Conservation (phyloP, 2,888 invertebrate genomes). For the Anthophora plumipes region DNA sequence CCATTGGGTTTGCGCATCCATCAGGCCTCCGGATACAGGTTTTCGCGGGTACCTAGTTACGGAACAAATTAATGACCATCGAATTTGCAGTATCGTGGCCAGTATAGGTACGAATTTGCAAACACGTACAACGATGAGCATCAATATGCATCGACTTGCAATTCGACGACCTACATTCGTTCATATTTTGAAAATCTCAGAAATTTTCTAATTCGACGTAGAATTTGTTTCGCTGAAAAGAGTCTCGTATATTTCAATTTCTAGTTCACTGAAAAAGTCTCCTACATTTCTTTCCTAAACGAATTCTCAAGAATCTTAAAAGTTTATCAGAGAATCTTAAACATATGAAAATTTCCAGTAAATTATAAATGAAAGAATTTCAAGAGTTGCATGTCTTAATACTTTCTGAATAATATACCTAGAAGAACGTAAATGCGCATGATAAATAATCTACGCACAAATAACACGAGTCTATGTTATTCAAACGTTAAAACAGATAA, state of each 20-base stretch:
- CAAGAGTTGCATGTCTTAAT: no score
- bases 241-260: not conserved
- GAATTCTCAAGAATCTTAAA: no score
- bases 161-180: not conserved
- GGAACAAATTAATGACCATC: slow-evolving; percentile 71
- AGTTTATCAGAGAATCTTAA: no score
- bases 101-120: slow-evolving; percentile 35
- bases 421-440: no score
- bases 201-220: not conserved
- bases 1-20: slow-evolving; percentile 63
- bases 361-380: no score
- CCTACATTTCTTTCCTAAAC: no score
- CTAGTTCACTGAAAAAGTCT: not conserved
- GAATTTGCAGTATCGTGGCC: slow-evolving; percentile 59
- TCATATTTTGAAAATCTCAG: no score
- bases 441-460: no score
- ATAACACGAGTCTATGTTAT: no score
- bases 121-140: not conserved
- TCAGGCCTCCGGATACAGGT: slow-evolving; percentile 61
- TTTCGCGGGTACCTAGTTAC: slow-evolving; percentile 66
- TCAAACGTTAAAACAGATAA: no score
- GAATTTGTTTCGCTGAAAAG: not conserved
- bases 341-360: no score
- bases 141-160: not conserved
- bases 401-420: no score